Percentiles rank a stretch among this genome's conserved stretches.
phyloP scores from a whole-genome alignment of 2,888 invertebrate species.

The Halictus ligatus region DNA sequence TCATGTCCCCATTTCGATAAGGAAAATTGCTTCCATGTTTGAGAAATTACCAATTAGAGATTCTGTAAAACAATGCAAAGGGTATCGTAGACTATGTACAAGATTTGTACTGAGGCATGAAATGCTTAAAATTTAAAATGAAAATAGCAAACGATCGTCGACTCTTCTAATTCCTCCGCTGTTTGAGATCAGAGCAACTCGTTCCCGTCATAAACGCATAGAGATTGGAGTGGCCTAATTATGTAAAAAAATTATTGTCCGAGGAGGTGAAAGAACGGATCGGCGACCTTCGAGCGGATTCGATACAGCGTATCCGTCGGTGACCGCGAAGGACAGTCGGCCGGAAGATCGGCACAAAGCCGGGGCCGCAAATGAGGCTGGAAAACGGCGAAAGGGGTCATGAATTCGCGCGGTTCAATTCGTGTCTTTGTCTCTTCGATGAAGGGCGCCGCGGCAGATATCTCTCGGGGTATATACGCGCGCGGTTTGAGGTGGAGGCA shows the following conservation, averaged over 20 bases:
- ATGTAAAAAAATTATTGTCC: background rate
- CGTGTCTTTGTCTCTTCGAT: slow-evolving; percentile 81
- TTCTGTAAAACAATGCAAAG: too few relatives aligned
- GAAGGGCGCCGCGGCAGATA: slow-evolving; percentile 77
- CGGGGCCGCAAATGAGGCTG: slow-evolving; percentile 35
- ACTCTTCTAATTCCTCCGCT: background rate
- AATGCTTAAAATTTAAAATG: background rate
- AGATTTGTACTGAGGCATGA: background rate
- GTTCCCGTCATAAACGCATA: background rate
- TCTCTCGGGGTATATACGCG: slow-evolving; percentile 73
- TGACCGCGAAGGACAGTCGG: background rate
- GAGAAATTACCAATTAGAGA: too few relatives aligned
- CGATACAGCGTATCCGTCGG: background rate
- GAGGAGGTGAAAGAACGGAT: background rate
- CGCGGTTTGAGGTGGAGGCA: slow-evolving; percentile 80
- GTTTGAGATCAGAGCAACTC: too few relatives aligned
- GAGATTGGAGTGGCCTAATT: background rate
- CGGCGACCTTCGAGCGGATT: background rate
- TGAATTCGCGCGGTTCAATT: slow-evolving; percentile 76
- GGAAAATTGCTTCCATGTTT: too few relatives aligned
- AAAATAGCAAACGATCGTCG: too few relatives aligned
- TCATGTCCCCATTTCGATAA: too few relatives aligned
- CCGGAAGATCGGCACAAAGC: background rate
- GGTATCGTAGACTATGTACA: too few relatives aligned
- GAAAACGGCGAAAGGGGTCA: slow-evolving; percentile 67